These are phyloP conservation scores for Hymenochirus boettgeri DNA, from an alignment of 2,113 vertebrate species.

Conservation along the genomic window DNA sequence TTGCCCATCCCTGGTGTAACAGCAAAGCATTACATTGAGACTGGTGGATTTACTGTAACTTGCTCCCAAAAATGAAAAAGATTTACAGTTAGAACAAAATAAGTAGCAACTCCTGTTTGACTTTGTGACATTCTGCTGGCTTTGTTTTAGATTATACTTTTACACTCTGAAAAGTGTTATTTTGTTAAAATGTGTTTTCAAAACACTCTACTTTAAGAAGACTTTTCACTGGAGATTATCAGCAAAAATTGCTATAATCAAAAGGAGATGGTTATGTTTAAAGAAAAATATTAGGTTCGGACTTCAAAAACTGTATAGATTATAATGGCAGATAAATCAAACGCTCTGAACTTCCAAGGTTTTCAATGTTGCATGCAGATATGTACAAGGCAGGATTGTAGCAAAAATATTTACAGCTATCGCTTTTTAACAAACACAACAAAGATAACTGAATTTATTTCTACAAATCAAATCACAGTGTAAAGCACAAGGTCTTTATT, in stretches of 20 bases:
- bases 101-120: neutral
- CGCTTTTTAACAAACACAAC: too few relatives aligned
- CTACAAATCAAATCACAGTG: too few relatives aligned
- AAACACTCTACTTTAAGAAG: slow-evolving; percentile 35
- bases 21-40: too few relatives aligned
- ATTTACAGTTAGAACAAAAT: neutral
- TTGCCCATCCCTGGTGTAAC: too few relatives aligned
- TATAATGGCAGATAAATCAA: slow-evolving; percentile 16
- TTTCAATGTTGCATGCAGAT: slow-evolving; percentile 3
- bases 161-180: slow-evolving; percentile 21
- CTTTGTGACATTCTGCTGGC: neutral
- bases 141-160: neutral
- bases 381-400: neutral
- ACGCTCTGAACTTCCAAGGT: neutral
- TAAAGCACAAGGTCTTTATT: too few relatives aligned
- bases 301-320: slow-evolving; percentile 27
- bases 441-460: too few relatives aligned
- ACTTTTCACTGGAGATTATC: slow-evolving; percentile 35
- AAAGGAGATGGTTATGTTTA: slow-evolving; percentile 29
- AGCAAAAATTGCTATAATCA: slow-evolving; percentile 37
- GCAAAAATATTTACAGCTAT: neutral
- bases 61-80: neutral
- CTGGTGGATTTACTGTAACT: too few relatives aligned
- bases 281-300: slow-evolving; percentile 24
- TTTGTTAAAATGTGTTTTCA: slow-evolving; percentile 29